Evolutionary conservation across 2,888 invertebrate genomes (phyloP), one percentile per base, ranked within the genome.

Genomic region (Lasioglossum malachurum): DNA sequence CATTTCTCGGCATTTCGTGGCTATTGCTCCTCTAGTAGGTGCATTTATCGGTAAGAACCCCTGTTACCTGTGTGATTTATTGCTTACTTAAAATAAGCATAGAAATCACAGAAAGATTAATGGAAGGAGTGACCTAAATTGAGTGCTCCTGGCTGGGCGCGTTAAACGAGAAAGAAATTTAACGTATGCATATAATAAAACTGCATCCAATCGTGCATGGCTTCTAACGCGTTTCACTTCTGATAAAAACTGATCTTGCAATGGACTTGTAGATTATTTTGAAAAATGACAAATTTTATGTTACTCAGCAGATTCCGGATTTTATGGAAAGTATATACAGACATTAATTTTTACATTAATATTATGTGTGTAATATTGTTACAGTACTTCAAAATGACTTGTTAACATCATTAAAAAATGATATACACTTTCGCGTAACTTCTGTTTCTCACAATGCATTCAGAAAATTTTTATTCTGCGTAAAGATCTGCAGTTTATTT

Each of bases 81-180:
- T 27, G 67, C 41, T 53, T 23, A 23, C 31, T 38, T 60, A 31
- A 76, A 46, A 16, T 49, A 31, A 31, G 44, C 75, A 76, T 60
- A 49, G 41, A 67, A 80, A 67, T 80, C 44, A 44, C 44, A 64
- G 46, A 60, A 38, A 49, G 53, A 80, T 80, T 80, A 64, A 80
- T 73, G 73, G 73, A 57, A 38, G n/a, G 14, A 14, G 53, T 75
- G 75, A 57, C 46, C 46, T 23, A 73, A 73, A 73, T 73, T 73
- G 46, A 73, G 49, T 49, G 23, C 57, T n/a, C n/a, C 46, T 7
- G n/a, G 71, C n/a, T 49, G 73, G 23, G 35, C 49, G 35, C 49
- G 31, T 31, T 31, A 19, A 49, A 49, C 44, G 72, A 4, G 46
- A 73, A 73, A 49, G 19, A 23, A 73, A 31, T 73, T 31, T 35